Conservation (phyloP, 92 coral and sea anemone species). For the Galaxea fascicularis region DNA sequence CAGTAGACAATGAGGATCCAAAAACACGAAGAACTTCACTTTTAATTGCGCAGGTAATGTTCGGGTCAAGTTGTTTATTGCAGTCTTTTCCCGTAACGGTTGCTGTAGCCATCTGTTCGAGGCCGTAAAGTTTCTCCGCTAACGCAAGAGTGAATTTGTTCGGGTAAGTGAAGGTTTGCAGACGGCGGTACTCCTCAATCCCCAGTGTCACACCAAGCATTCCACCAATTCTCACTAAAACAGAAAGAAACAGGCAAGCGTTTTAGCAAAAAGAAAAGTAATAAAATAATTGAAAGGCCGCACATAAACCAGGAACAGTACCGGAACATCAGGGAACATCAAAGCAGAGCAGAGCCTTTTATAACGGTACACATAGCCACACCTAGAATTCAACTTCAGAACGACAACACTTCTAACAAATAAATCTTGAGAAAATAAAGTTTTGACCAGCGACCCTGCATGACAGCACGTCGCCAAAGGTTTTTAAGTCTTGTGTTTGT, state of each 20-base stretch:
- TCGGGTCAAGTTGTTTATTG: slow-evolving; percentile 22
- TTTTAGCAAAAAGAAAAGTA: too few species aligned
- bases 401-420: too few species aligned
- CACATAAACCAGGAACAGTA: too few species aligned
- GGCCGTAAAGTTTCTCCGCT: slow-evolving; percentile 20
- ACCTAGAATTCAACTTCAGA: too few species aligned
- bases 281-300: too few species aligned
- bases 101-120: slow-evolving; percentile 16
- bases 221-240: slow-evolving; percentile 31
- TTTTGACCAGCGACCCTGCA: too few species aligned
- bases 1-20: slow-evolving; percentile 17
- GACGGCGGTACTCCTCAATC: too few species aligned
- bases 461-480: not conserved
- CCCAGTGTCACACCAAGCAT: slow-evolving; percentile 35
- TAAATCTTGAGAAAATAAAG: too few species aligned
- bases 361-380: too few species aligned
- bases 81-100: slow-evolving; percentile 11
- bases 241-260: slow-evolving; percentile 7
- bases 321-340: too few species aligned
- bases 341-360: too few species aligned
- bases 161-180: not conserved
- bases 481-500: not conserved
- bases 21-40: slow-evolving; percentile 12
- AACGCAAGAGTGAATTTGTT: slow-evolving; percentile 22
- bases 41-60: slow-evolving; percentile 15